Conservation (phyloP, 2,888 invertebrate genomes). For the Eristalis intricaria region DNA sequence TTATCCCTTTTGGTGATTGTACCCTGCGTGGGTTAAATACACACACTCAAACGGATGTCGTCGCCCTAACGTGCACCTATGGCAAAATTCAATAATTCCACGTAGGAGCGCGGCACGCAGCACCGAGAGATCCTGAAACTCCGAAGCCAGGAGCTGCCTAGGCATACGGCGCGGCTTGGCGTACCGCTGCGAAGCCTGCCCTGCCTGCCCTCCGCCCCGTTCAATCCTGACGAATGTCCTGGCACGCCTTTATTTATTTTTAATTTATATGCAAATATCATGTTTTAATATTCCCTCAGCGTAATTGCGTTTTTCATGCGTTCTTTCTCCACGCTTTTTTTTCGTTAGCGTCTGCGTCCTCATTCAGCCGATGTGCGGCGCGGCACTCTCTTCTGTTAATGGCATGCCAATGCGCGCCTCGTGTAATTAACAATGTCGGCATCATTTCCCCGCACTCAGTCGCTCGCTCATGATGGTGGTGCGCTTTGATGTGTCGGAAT, state of each 20-base stretch:
- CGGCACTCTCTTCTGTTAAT: conserved; percentile 37
- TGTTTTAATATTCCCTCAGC: conserved; percentile 71
- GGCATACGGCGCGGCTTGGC: not conserved
- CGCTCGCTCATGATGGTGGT: not conserved
- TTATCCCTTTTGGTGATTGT: conserved; percentile 49
- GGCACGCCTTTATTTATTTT: conserved; percentile 69
- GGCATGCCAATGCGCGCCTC: conserved; percentile 34
- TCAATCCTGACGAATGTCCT: not conserved
- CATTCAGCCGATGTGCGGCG: not conserved
- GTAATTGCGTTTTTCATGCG: conserved; percentile 65
- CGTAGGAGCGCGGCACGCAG: conserved; percentile 24
- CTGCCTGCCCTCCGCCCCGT: not conserved
- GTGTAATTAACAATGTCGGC: conserved; percentile 64
- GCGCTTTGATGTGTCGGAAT: conserved; percentile 28
- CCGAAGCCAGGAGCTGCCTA: not conserved
- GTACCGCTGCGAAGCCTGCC: not conserved
- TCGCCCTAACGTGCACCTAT: conserved; percentile 44
- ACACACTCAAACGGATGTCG: conserved; percentile 15
- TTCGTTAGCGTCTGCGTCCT: not conserved
- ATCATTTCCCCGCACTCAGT: conserved; percentile 49
- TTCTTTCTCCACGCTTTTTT: not conserved
- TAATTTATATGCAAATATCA: conserved; percentile 72
- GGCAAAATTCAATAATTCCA: conserved; percentile 61
- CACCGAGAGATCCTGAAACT: not conserved
- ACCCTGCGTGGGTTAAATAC: conserved; percentile 1